These are phyloP conservation scores for Acanthaster planci DNA, from an alignment of 35 echinoderm and acorn worm species.

Conservation along the genomic window DNA sequence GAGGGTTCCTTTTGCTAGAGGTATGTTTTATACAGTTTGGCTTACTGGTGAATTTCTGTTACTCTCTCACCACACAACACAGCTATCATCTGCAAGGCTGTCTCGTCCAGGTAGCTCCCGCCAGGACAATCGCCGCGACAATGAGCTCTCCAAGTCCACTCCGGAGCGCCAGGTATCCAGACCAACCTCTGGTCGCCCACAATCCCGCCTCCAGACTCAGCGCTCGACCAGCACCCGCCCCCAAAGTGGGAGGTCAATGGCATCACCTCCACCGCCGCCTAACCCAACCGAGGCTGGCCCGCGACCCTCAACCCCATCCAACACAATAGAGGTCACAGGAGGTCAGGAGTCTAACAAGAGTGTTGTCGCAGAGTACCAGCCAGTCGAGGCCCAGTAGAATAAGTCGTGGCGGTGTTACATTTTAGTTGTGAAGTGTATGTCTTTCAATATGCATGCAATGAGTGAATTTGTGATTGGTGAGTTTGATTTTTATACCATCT, in stretches of 20 bases:
- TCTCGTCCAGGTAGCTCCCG: constrained; percentile 31
- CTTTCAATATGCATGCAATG: too few species aligned
- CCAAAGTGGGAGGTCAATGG: constrained; percentile 30
- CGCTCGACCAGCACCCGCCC: constrained; percentile 45
- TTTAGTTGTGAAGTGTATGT: too few species aligned
- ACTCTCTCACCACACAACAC: not conserved
- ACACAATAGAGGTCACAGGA: constrained; percentile 30
- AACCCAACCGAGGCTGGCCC: constrained; percentile 33
- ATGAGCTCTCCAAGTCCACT: not conserved
- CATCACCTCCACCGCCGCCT: not conserved
- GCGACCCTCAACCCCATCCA: constrained; percentile 40
- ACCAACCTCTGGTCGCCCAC: constrained; percentile 44
- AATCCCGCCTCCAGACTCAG: constrained; percentile 28
- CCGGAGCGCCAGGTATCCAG: not conserved
- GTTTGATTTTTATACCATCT: too few species aligned
- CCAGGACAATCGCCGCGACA: too few species aligned
- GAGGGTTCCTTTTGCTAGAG: too few species aligned
- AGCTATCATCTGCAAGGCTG: not conserved
- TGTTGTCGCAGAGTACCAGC: not conserved
- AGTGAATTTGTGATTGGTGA: too few species aligned
- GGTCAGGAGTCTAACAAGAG: not conserved
- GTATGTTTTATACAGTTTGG: too few species aligned
- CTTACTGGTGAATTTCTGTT: not conserved
- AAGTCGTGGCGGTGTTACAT: not conserved
- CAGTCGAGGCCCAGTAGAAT: not conserved